Conservation (phyloP, 2,113 vertebrate species). For the Trichechus manatus region DNA sequence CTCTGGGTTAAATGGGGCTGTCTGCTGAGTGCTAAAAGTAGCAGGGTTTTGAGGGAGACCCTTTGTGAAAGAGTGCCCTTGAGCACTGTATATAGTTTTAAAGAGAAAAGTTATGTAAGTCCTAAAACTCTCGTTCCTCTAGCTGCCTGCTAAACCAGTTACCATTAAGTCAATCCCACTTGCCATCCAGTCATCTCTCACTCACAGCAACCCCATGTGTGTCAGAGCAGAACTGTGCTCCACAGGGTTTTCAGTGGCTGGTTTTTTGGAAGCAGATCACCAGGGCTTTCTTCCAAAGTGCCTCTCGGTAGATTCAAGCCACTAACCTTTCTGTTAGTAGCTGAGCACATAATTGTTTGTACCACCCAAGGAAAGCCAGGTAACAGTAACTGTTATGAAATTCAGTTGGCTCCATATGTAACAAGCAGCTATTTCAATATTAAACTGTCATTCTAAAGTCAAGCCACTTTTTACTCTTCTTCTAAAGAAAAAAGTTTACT, state of each 20-base stretch:
- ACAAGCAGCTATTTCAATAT: not conserved
- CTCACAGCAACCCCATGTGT: not conserved
- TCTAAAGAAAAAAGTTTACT: conserved; percentile 46
- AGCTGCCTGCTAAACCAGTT: not conserved
- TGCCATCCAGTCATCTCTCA: not conserved
- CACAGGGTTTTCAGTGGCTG: not conserved
- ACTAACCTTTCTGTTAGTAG: not conserved
- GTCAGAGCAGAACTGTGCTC: not conserved
- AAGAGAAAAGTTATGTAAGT: conserved; percentile 45
- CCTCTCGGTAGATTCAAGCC: not conserved
- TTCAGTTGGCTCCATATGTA: conserved; percentile 27
- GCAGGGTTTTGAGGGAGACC: not conserved
- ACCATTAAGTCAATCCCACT: not conserved
- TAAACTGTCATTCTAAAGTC: conserved; percentile 58
- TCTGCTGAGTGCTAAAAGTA: not conserved
- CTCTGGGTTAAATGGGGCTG: conserved; percentile 7
- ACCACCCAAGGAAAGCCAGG: not conserved
- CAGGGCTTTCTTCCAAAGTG: not conserved
- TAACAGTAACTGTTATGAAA: conserved; percentile 63
- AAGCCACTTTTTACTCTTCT: conserved; percentile 44
- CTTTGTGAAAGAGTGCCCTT: conserved; percentile 44
- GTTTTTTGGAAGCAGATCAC: not conserved
- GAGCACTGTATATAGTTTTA: conserved; percentile 20
- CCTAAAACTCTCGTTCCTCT: not conserved
- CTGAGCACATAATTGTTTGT: too few relatives aligned